Percentiles rank a stretch among this genome's conserved stretches.
These are phyloP conservation scores for Diabrotica virgifera DNA, from an alignment of 1,140 invertebrate genomes.

Conservation along the genomic window DNA sequence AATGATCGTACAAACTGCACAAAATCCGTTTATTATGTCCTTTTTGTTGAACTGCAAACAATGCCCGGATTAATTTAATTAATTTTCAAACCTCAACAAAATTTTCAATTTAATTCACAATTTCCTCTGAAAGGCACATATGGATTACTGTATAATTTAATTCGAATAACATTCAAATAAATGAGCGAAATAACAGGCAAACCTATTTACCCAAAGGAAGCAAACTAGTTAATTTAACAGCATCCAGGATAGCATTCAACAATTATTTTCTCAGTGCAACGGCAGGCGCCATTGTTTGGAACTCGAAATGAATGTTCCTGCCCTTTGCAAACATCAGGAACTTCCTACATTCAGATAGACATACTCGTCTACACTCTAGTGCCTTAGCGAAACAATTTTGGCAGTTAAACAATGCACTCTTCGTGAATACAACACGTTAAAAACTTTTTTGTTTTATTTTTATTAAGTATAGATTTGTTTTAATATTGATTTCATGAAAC, in stretches of 20 bases:
- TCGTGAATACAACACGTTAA: too few relatives aligned
- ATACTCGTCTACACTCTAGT: too few relatives aligned
- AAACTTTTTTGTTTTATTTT: too few relatives aligned
- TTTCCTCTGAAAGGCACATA: background rate
- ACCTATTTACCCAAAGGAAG: background rate
- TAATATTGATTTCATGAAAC: too few relatives aligned
- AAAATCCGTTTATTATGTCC: too few relatives aligned
- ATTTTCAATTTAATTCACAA: background rate
- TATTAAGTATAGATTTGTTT: too few relatives aligned
- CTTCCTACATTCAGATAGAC: too few relatives aligned
- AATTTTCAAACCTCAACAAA: background rate
- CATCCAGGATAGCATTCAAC: conserved; percentile 7
- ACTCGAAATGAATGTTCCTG: background rate
- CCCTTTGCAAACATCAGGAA: background rate
- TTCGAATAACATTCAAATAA: conserved; percentile 1
- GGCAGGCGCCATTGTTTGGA: conserved; percentile 9
- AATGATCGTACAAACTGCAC: too few relatives aligned
- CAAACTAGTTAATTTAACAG: conserved; percentile 5
- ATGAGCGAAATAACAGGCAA: background rate
- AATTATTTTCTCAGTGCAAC: conserved; percentile 8
- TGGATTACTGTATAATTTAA: background rate
- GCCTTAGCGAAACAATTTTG: too few relatives aligned
- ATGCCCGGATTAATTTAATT: too few relatives aligned
- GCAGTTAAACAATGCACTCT: too few relatives aligned
- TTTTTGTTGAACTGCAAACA: too few relatives aligned